These are phyloP conservation scores for Cabera pusaria DNA, from an alignment of 2,888 invertebrate species.

Conservation along the genomic window DNA sequence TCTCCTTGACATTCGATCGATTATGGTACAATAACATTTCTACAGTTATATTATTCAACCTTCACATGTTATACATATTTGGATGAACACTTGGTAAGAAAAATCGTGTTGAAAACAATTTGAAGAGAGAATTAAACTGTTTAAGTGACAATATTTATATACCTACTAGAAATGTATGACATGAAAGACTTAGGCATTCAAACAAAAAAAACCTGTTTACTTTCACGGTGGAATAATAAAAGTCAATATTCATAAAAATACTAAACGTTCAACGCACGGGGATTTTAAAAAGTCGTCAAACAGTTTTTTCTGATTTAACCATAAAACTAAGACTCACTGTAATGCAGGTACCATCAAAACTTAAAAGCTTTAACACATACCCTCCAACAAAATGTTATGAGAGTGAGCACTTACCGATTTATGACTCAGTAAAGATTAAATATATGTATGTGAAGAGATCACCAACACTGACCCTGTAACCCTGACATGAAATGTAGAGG, in stretches of 20 bases:
- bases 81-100: too few relatives aligned
- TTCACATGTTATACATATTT: too few relatives aligned
- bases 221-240: not conserved
- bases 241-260: constrained; percentile 12
- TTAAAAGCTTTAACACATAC: constrained; percentile 30
- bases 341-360: constrained; percentile 9
- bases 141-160: too few relatives aligned
- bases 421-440: constrained; percentile 32
- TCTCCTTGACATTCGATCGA: constrained; percentile 36
- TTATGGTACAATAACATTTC: constrained; percentile 17
- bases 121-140: too few relatives aligned
- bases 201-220: too few relatives aligned
- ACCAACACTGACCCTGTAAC: constrained; percentile 29
- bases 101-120: too few relatives aligned
- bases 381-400: constrained; percentile 17
- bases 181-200: too few relatives aligned
- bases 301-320: constrained; percentile 19
- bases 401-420: constrained; percentile 31
- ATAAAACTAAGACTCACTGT: constrained; percentile 14
- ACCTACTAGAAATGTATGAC: too few relatives aligned
- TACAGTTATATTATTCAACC: too few relatives aligned
- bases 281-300: constrained; percentile 18
- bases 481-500: constrained; percentile 31
- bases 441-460: constrained; percentile 20
- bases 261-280: constrained; percentile 3